Evolutionary conservation across 2,113 vertebrate species (phyloP).

Genomic region (Ammospiza nelsoni): DNA sequence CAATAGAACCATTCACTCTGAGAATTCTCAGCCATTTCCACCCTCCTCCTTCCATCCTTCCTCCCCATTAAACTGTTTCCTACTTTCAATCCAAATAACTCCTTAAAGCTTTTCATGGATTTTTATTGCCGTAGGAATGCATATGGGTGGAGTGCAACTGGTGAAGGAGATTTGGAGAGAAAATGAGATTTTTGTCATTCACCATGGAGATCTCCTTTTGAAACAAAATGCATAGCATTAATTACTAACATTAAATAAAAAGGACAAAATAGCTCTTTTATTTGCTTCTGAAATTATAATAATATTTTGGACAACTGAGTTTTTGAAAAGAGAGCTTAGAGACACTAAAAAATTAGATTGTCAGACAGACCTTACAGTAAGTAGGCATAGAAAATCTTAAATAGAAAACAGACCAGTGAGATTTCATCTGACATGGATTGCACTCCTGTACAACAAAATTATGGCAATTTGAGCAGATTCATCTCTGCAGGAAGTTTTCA

Average conservation of each 20-base stretch:
- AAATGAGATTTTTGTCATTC: not conserved
- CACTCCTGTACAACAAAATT: not conserved
- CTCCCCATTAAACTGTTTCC: slow-evolving; percentile 22
- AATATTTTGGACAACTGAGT: not conserved
- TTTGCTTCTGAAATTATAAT: not conserved
- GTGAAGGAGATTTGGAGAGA: not conserved
- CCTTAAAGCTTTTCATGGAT: not conserved
- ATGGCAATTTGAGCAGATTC: not conserved
- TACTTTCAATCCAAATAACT: not conserved
- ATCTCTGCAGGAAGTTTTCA: not conserved
- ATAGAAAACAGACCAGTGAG: not conserved
- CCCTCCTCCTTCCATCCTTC: not conserved
- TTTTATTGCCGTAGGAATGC: not conserved
- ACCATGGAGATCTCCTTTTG: slow-evolving; percentile 1
- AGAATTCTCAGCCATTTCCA: not conserved
- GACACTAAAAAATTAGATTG: not conserved
- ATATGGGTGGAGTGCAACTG: not conserved
- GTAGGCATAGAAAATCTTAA: not conserved
- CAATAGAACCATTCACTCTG: slow-evolving; percentile 7
- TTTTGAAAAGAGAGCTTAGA: not conserved
- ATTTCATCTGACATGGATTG: not conserved
- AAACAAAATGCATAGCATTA: not conserved
- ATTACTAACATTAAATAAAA: not conserved
- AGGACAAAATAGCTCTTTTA: slow-evolving; percentile 9
- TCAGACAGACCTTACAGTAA: not conserved